These are phyloP conservation scores for Micrasema longulum DNA, from an alignment of 1,140 invertebrate genomes.

Conservation along the genomic window DNA sequence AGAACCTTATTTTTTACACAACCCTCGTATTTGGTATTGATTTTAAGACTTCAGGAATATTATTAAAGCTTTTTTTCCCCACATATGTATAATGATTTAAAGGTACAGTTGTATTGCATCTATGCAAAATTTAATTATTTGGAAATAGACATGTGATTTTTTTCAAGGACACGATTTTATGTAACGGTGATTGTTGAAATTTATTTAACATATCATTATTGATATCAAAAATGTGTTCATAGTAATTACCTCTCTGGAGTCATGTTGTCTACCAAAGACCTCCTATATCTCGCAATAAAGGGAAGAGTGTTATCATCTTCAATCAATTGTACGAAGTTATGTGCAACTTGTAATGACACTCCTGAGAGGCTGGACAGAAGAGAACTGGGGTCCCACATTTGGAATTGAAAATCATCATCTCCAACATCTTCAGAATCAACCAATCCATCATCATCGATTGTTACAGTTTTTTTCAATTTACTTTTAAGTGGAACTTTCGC, in stretches of 20 bases:
- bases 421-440: slow-evolving; percentile 41
- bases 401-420: slow-evolving; percentile 46
- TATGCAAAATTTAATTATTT: too few relatives aligned
- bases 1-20: too few relatives aligned
- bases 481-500: slow-evolving; percentile 18
- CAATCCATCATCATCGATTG: slow-evolving; percentile 11
- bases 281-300: slow-evolving; percentile 67
- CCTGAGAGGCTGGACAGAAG: slow-evolving; percentile 60
- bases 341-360: slow-evolving; percentile 57
- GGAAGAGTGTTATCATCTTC: slow-evolving; percentile 65
- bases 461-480: slow-evolving; percentile 8
- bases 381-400: slow-evolving; percentile 59
- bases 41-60: too few relatives aligned
- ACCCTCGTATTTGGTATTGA: too few relatives aligned
- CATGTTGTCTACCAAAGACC: slow-evolving; percentile 61
- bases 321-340: slow-evolving; percentile 62
- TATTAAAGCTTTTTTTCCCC: too few relatives aligned
- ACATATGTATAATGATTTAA: too few relatives aligned
- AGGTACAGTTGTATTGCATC: too few relatives aligned
- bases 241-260: slow-evolving; percentile 61
- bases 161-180: too few relatives aligned
- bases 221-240: too few relatives aligned
- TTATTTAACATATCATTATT: too few relatives aligned
- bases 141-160: too few relatives aligned
- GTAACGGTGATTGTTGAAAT: too few relatives aligned